These are phyloP conservation scores for Thalassarche chlororhynchos DNA, from an alignment of 2,113 vertebrate species.

Conservation along the genomic window DNA sequence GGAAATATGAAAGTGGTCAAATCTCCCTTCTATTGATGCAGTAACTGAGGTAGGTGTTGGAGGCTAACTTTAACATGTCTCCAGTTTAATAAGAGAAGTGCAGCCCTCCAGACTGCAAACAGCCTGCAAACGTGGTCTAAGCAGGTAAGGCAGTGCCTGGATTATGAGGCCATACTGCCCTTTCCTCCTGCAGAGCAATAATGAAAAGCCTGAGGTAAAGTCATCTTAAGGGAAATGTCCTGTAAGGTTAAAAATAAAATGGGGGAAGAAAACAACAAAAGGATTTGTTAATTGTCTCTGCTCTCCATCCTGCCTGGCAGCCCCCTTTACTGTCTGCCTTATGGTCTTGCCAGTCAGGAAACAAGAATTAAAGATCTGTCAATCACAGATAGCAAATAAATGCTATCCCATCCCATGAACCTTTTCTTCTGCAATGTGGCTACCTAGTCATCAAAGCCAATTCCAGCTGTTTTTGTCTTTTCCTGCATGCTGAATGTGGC, in stretches of 20 bases:
- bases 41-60: not conserved
- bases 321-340: not conserved
- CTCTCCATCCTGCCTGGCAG: constrained; percentile 50
- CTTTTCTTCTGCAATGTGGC: not conserved
- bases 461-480: constrained; percentile 11
- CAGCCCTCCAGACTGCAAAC: not conserved
- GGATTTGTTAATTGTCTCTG: not conserved
- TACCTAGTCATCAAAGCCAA: not conserved
- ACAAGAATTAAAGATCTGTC: constrained; percentile 44
- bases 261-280: constrained; percentile 7
- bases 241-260: constrained; percentile 44
- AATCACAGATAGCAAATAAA: not conserved
- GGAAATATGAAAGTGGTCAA: not conserved
- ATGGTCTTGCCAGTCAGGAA: constrained; percentile 35
- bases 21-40: not conserved
- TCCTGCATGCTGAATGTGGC: not conserved
- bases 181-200: not conserved
- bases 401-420: not conserved
- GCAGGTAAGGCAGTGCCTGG: not conserved
- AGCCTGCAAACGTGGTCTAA: not conserved
- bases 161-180: not conserved
- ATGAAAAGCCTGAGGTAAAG: not conserved
- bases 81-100: not conserved
- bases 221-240: constrained; percentile 2
- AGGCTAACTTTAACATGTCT: not conserved